Evolutionary conservation across 2,888 invertebrate genomes (phyloP), one percentile per base, ranked within the genome.

Genomic region (Volucella bombylans): DNA sequence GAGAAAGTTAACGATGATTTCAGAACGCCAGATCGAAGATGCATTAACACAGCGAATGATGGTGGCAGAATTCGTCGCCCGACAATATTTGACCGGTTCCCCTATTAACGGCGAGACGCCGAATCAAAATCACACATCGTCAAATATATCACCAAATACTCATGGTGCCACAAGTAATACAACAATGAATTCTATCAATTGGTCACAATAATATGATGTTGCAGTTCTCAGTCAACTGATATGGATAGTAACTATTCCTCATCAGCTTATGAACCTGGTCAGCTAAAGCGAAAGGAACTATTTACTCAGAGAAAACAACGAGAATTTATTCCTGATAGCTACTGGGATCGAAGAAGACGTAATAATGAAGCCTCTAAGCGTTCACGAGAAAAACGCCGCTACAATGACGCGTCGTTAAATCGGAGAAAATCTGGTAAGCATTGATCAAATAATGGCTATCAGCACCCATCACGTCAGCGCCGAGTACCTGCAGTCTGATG

Each of bases 321-420:
- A 12, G 98, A 98, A 91, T 98, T 99, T 92, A 98, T 98, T 86
- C 98, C 98, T 0, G 98, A 98, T 89, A 97, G 96, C 89, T 99
- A 99, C 92, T 99, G 99, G 99, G 98, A 98, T 92, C 95, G 98
- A 76, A 94, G 99, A 76, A 94, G 98, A 86, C 94, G 98, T 80
- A 99, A 99, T 92, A 99, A 99, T 92, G 98, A 98, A 92, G 99
- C 99, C 0, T 98, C 99, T 76, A 98, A 99, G 91, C 93, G 98
- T 55, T 98, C 98, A 8, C 94, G 98, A n/a, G 98, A 99, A 91
- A 99, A 99, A 92, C 94, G 98, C 52, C 95, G 98, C 59, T 96
- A 97, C 93, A 98, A 99, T 90, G 98, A 99, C 94, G 98, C 59
- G 98, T 99, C 41, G 95, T 97, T 73, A 98, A 98, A 91, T 93